A percentile compares a stretch with the other conserved stretches of the same genome.
Conservation (phyloP, 2,113 vertebrate genomes). For the Zonotrichia leucophrys region DNA sequence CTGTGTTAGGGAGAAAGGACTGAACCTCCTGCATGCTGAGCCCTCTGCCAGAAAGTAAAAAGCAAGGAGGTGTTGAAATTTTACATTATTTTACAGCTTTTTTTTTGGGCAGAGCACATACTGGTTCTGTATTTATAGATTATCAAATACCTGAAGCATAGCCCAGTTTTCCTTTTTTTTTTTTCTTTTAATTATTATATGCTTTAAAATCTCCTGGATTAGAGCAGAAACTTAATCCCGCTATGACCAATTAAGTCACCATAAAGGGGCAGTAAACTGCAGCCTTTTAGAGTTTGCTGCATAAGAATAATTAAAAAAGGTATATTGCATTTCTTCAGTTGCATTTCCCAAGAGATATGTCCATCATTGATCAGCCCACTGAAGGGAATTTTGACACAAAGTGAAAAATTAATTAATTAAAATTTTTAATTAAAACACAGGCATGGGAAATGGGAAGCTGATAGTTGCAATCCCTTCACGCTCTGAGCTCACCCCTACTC, state of each 20-base stretch:
- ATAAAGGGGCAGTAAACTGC: background rate
- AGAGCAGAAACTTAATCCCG: background rate
- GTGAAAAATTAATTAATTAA: slow-evolving; percentile 35
- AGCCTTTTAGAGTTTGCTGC: background rate
- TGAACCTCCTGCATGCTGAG: background rate
- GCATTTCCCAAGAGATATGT: background rate
- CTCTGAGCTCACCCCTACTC: background rate
- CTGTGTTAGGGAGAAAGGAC: background rate
- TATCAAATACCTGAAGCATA: background rate
- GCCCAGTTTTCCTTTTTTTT: background rate
- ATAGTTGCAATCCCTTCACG: background rate
- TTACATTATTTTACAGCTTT: background rate
- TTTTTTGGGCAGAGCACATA: fast-evolving
- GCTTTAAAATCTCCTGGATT: background rate
- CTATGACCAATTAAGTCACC: background rate
- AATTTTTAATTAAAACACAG: slow-evolving; percentile 31
- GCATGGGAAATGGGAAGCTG: background rate
- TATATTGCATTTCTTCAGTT: background rate
- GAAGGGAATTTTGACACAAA: background rate
- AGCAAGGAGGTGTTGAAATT: background rate
- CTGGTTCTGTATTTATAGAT: background rate
- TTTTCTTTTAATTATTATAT: background rate
- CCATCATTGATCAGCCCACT: background rate
- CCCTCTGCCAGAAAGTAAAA: background rate
- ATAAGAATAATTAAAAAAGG: fast-evolving